Evolutionary conservation across 2,113 vertebrate genomes (phyloP), one percentile per base, ranked within the genome.

Genomic region (Pangasianodon hypophthalmus): DNA sequence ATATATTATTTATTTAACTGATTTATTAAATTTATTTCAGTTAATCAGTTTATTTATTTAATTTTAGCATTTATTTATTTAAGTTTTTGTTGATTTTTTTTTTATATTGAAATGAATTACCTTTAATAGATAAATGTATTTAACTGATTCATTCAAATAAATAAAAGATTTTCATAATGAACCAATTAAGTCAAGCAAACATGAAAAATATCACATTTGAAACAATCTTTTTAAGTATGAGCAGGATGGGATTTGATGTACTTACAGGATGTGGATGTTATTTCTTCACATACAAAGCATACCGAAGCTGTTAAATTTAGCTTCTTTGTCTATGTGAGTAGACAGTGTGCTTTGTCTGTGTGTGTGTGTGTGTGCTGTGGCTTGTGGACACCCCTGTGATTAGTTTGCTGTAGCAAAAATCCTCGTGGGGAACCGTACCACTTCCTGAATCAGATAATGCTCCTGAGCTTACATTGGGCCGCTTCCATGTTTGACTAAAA

Each of bases 351-450:
- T 84, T 24, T 93, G 94, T 84, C 90, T 92, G 91, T 93, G 95
- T 94, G 93, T 94, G 50, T 69, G 80, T 89, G 41, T 85, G 84
- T 88, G 60, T 16, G 91, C 92, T 52, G 90, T 91, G 88, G 71
- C 54, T 89, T 64, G 58, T 86, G 88, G 48, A 86, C 75, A 64
- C 73, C 84, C 58, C 32, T 86, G 84, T 50, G 83, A 89, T 89
- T 64, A 58, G 83, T 81, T 89, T 83, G 60, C 71, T 86, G 44
- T 60, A 84, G 14, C 26, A 60, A 19, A 85, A 73, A 85, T 92
- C 79, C 88, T 91, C 73, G 29, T 84, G 84, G 81, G 60, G 73
- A 86, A 85, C 62, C 37, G 16, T 89, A 48, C 16, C 85, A 87
- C 93, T 90, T 92, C 75, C 87, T 92, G 84, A 84, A 91, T 89